Base-by-base conservation (phyloP, 2,888 invertebrate genomes). In the Cataglyphis albicans region DNA sequence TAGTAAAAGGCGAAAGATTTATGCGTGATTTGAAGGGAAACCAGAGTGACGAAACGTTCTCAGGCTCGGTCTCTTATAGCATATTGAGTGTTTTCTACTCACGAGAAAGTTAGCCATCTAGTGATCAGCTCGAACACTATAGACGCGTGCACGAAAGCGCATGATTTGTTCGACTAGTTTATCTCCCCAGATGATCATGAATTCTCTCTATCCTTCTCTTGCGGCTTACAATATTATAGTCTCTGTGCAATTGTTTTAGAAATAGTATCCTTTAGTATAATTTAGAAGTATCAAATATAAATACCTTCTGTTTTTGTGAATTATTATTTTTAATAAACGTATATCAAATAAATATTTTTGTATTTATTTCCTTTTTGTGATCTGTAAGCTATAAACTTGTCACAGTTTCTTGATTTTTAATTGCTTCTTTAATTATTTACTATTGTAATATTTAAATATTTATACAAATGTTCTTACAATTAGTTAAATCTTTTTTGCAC, bases 1-100 rank as follows among this genome's bases (percentile, higher is more conserved):
- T 95, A 95, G 95, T 95, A 95, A 95, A 95, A 95, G 95, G 95
- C 95, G 95, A 95, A 95, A 95, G 95, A 95, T 95, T 95, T 94
- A 94, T 94, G 86, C 95, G 95, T 93, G 87, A 91, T 57, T 91
- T 95, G 95, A 94, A 94, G 94, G 94, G 94, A 95, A 93, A 93
- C 94, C 94, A 93, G 94, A 94, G 93, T 91, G 29, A 61, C 9
- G 25, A 21, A 15, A 0, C 0, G 0, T 9, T 0, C 3, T n/a
- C 6, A 0, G 21, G 0, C 10, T 32, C 12, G 3, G 1, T 2
- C 6, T 12, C 4, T 44, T 70, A 59, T 80, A 70, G 1, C 0
- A 7, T 48, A 18, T 0, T 0, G 0, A 7, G 12, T 15, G 38
- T 25, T 32, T 70, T 25, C 59, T 35, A 32, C n/a, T 35, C 29